These are phyloP conservation scores for Clarias fuscus DNA, from an alignment of 2,797 vertebrate genomes.

Conservation along the genomic window DNA sequence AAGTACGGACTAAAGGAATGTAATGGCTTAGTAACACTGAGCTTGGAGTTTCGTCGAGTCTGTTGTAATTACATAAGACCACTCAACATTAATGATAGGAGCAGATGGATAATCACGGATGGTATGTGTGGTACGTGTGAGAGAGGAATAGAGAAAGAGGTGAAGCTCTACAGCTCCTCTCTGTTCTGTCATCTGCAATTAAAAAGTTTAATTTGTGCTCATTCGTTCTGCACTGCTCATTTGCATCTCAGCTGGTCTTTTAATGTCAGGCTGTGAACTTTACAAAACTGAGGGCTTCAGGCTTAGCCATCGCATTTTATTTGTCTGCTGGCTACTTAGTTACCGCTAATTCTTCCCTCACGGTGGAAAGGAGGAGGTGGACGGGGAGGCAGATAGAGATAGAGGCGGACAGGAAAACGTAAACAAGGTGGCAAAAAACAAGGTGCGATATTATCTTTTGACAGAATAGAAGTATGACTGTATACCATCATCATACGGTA, in stretches of 20 bases:
- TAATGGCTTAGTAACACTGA: slow-evolving; percentile 13
- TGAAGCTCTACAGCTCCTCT: slow-evolving; percentile 22
- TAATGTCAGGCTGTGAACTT: slow-evolving; percentile 65
- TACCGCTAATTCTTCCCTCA: neutral
- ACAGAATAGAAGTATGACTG: neutral
- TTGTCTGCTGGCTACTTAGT: slow-evolving; percentile 60
- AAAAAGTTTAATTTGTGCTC: slow-evolving; percentile 41
- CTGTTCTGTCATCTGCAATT: slow-evolving; percentile 41
- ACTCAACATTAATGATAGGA: slow-evolving; percentile 67
- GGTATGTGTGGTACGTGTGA: slow-evolving; percentile 38
- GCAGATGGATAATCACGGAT: slow-evolving; percentile 65
- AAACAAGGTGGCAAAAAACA: neutral
- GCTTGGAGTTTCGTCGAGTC: slow-evolving; percentile 63
- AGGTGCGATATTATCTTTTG: neutral
- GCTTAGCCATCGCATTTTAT: slow-evolving; percentile 66
- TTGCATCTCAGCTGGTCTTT: slow-evolving; percentile 46
- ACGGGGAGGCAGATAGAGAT: neutral
- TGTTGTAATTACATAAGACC: slow-evolving; percentile 68
- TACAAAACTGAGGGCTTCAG: slow-evolving; percentile 60
- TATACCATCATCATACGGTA: neutral
- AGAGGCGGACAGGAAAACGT: neutral
- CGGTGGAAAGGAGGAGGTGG: neutral
- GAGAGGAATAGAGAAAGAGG: slow-evolving; percentile 11
- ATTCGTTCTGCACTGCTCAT: slow-evolving; percentile 34
- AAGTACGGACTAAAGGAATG: neutral